Percentiles rank a stretch among this genome's conserved stretches.
These are phyloP conservation scores for Phaonia tiefii DNA, from an alignment of 2,888 invertebrate species.

Conservation along the genomic window DNA sequence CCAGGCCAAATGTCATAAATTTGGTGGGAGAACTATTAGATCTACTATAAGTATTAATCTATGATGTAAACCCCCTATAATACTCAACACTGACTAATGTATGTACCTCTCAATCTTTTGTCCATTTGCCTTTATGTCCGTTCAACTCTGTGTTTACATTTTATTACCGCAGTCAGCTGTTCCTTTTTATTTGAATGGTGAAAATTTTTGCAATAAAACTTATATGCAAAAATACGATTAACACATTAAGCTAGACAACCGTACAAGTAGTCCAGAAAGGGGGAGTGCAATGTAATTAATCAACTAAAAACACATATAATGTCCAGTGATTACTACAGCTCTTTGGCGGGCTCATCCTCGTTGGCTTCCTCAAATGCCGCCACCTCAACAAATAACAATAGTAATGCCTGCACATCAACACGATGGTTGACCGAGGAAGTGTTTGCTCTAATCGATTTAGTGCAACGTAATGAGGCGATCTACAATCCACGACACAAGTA, in stretches of 20 bases:
- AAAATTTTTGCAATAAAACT: slow-evolving; percentile 64
- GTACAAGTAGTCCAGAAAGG: background rate
- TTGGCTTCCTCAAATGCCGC: slow-evolving; percentile 27
- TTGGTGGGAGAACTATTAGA: too few relatives aligned
- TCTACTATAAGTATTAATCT: too few relatives aligned
- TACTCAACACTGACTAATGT: too few relatives aligned
- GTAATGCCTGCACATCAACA: slow-evolving; percentile 70
- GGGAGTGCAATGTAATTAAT: slow-evolving; percentile 20
- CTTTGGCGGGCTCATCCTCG: slow-evolving; percentile 52
- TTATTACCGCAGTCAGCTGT: slow-evolving; percentile 55
- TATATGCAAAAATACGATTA: slow-evolving; percentile 31
- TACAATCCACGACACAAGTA: slow-evolving; percentile 79
- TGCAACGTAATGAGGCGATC: slow-evolving; percentile 78
- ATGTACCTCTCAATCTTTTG: too few relatives aligned
- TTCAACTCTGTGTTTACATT: slow-evolving; percentile 9
- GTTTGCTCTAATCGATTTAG: slow-evolving; percentile 78
- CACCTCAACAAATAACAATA: slow-evolving; percentile 41
- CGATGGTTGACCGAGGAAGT: slow-evolving; percentile 79
- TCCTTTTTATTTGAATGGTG: slow-evolving; percentile 59
- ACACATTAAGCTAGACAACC: background rate
- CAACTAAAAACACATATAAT: slow-evolving; percentile 42
- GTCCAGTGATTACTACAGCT: slow-evolving; percentile 65
- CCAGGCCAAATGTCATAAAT: too few relatives aligned
- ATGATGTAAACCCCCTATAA: too few relatives aligned
- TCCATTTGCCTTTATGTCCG: too few relatives aligned